phyloP scores from a whole-genome alignment of 2,888 invertebrate species.

The Polyommatus iphigenia region DNA sequence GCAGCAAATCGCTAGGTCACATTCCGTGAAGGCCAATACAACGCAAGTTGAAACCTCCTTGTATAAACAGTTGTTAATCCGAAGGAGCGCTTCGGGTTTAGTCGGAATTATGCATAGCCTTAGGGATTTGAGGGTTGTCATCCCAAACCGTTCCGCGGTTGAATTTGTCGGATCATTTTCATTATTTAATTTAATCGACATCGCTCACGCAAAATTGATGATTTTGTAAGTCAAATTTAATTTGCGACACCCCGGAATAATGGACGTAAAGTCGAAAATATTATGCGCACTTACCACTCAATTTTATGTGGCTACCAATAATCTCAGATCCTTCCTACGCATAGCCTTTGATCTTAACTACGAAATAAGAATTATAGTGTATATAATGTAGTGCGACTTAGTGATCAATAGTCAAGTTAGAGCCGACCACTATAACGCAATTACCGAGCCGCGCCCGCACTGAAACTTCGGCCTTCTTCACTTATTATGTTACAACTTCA shows the following conservation, averaged over 20 bases:
- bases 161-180: conserved; percentile 64
- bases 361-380: neutral
- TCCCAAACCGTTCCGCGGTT: conserved; percentile 59
- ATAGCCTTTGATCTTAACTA: neutral
- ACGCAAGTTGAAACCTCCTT: conserved; percentile 60
- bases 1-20: conserved; percentile 34
- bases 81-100: conserved; percentile 66
- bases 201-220: conserved; percentile 36
- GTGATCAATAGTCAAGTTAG: conserved; percentile 64
- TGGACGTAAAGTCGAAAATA: neutral
- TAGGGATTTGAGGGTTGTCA: conserved; percentile 71
- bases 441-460: conserved; percentile 57
- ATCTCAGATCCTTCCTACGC: neutral
- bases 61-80: conserved; percentile 71
- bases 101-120: conserved; percentile 73
- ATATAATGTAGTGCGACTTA: conserved; percentile 52
- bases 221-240: conserved; percentile 21
- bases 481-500: conserved; percentile 33
- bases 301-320: no score
- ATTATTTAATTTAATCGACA: conserved; percentile 49
- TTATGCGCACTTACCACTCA: neutral
- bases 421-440: conserved; percentile 64
- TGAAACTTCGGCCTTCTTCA: conserved; percentile 29
- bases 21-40: conserved; percentile 48
- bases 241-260: neutral